These are phyloP conservation scores for Cynoglossus semilaevis DNA, from an alignment of 2,113 vertebrate genomes.

Conservation along the genomic window DNA sequence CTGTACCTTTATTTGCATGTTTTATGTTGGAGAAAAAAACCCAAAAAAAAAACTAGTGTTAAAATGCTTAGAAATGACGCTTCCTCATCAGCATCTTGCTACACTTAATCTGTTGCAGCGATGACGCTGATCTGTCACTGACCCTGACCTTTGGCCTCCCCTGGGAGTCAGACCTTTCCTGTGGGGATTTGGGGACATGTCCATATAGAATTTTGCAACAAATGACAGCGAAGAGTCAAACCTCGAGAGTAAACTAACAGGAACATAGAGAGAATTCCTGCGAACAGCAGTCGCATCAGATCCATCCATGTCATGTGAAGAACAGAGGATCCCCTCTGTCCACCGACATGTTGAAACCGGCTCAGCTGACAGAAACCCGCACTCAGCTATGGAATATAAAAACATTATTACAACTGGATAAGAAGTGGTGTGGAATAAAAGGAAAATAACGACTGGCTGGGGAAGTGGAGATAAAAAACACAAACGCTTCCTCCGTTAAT, in stretches of 20 bases:
- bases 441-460: not conserved
- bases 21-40: no score
- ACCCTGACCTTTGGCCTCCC: constrained; percentile 45
- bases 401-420: not conserved
- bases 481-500: not conserved
- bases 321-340: not conserved
- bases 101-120: constrained; percentile 14
- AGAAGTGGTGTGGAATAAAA: not conserved
- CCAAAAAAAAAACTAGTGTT: no score
- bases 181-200: constrained; percentile 1
- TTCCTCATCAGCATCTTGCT: not conserved
- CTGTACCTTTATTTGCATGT: no score
- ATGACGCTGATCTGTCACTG: constrained; percentile 40
- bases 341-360: constrained; percentile 49
- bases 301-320: constrained; percentile 25
- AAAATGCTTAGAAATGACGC: no score
- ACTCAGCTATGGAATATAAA: not conserved
- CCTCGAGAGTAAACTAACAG: not conserved
- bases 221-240: not conserved
- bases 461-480: not conserved
- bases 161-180: not conserved
- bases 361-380: constrained; percentile 19
- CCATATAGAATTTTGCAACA: not conserved
- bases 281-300: constrained; percentile 24
- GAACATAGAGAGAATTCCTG: not conserved